Evolutionary conservation across 2,113 vertebrate genomes (phyloP).

Genomic region (Hoplias malabaricus): DNA sequence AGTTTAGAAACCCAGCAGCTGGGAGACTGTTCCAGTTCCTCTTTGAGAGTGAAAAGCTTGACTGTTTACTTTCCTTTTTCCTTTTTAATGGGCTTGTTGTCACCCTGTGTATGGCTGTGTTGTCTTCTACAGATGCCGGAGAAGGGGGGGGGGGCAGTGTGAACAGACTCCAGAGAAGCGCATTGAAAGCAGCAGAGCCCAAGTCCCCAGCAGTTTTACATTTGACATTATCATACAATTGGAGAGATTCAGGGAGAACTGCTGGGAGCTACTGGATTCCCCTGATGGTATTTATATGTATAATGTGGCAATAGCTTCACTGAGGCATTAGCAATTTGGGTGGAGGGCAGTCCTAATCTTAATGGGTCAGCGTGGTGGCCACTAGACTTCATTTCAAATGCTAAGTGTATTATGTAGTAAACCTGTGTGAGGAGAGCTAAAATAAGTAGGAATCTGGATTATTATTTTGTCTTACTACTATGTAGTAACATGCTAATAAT

Average conservation of each 20-base stretch:
- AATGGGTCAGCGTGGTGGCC: background rate
- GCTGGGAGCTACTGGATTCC: background rate
- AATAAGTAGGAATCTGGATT: no score
- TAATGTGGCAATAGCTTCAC: conserved; percentile 32
- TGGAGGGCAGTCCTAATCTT: background rate
- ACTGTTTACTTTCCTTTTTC: conserved; percentile 40
- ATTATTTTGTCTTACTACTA: no score
- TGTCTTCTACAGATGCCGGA: conserved; percentile 25
- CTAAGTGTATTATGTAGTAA: no score
- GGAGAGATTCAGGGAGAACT: conserved; percentile 26
- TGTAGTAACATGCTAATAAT: no score
- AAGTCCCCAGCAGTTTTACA: conserved; percentile 17
- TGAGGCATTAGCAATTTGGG: background rate
- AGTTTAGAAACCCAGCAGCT: background rate
- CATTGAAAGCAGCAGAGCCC: conserved; percentile 37
- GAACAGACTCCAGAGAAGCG: conserved; percentile 22
- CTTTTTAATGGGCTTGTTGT: conserved; percentile 34
- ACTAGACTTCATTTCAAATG: background rate
- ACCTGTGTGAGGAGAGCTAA: no score
- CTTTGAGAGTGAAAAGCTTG: conserved; percentile 37
- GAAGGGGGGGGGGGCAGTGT: conserved; percentile 3
- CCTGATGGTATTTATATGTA: conserved; percentile 24
- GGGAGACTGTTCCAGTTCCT: conserved; percentile 3
- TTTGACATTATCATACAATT: conserved; percentile 39
- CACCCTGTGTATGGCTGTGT: conserved; percentile 27